These are phyloP conservation scores for Anguilla japonica DNA, from an alignment of 2,113 vertebrate genomes.

Conservation along the genomic window DNA sequence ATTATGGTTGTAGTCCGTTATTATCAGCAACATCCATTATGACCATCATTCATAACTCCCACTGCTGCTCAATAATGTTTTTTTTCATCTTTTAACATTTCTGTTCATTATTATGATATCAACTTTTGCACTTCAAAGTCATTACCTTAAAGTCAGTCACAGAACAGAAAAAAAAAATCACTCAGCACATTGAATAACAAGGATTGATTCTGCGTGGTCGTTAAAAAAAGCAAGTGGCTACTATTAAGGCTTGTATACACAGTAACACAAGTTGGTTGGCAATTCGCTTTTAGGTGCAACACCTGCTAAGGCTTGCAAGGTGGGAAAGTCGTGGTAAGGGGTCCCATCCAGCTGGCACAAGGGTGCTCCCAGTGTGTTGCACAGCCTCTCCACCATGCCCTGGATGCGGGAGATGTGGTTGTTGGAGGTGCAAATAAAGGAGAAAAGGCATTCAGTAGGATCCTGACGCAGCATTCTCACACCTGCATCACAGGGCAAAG, in stretches of 20 bases:
- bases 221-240: too few species aligned
- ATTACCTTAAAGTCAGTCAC: too few species aligned
- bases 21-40: not conserved
- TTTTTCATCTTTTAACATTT: too few species aligned
- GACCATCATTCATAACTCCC: not conserved
- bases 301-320: constrained; percentile 80
- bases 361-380: constrained; percentile 72
- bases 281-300: not conserved
- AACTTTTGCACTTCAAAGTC: too few species aligned
- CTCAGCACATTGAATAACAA: not conserved
- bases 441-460: constrained; percentile 88
- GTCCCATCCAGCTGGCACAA: constrained; percentile 76
- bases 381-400: constrained; percentile 87
- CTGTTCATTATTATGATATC: too few species aligned
- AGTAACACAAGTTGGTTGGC: too few species aligned
- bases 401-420: constrained; percentile 92
- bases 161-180: not conserved
- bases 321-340: constrained; percentile 81
- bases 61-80: not conserved
- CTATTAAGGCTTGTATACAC: too few species aligned
- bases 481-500: constrained; percentile 63
- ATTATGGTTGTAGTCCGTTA: not conserved
- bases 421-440: constrained; percentile 96
- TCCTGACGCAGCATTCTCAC: constrained; percentile 88
- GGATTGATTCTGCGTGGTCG: not conserved